Percentiles rank a stretch among this genome's conserved stretches.
Conservation (phyloP, 2,113 vertebrate species). For the Turdus rufiventris region DNA sequence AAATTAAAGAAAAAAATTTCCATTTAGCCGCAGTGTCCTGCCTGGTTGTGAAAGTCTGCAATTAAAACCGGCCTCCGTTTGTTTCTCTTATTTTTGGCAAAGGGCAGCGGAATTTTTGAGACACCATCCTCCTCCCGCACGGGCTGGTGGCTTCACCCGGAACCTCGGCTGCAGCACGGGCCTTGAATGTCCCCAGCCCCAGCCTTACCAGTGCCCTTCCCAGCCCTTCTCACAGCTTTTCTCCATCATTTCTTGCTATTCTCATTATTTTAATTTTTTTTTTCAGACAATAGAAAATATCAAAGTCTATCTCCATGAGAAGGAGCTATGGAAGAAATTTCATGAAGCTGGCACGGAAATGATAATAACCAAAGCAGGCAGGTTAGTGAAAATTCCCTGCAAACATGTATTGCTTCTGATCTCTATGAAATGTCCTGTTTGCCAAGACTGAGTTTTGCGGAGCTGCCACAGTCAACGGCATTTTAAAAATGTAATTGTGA, state of each 20-base stretch:
- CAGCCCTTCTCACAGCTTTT: not conserved
- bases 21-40: not conserved
- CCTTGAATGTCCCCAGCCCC: not conserved
- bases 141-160: not conserved
- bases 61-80: not conserved
- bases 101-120: not conserved
- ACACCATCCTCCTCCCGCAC: not conserved
- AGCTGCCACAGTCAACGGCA: not conserved
- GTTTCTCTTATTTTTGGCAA: conserved; percentile 32
- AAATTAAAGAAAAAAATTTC: not conserved
- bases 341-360: conserved; percentile 97
- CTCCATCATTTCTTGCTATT: not conserved
- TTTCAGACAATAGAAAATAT: conserved; percentile 93
- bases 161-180: not conserved
- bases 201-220: not conserved
- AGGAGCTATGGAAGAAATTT: conserved; percentile 98
- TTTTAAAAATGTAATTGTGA: not conserved
- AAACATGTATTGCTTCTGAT: not conserved
- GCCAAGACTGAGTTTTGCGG: not conserved
- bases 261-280: not conserved
- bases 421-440: not conserved
- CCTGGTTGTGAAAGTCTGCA: not conserved
- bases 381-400: conserved; percentile 76
- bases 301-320: conserved; percentile 93
- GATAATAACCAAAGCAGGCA: conserved; percentile 99